Base-by-base conservation (phyloP, 2,888 invertebrate species). In the Sarcophaga carnaria region DNA sequence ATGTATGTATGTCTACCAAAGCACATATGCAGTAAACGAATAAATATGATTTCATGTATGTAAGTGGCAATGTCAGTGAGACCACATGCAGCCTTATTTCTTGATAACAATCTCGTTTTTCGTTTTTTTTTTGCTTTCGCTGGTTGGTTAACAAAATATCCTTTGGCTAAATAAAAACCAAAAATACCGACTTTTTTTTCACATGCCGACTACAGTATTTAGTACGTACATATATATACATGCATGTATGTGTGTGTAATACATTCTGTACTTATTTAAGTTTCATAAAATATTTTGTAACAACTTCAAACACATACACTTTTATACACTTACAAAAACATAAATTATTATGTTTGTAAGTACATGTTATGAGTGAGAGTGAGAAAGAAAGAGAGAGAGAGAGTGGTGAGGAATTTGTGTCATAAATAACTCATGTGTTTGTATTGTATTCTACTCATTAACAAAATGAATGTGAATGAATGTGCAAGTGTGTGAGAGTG, bases 351-450 rank as follows among this genome's bases (percentile, higher is more conserved):
- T 22, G 59, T 59, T 69, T 22, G 37, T 22, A 22, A 59, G n/a
- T 63, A 45, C 25, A 17, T 66, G 4, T 25, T 71, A 77, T 76
- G 82, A 60, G 66, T 71, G 76, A 17, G 8, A 2, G 20, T 4
- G 27, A 27, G 4, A 27, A 4, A 27, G 4, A 27, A 3, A 27
- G 47, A 64, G 37, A 37, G 6, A 37, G 6, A 37, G 37, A 37
- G 47, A 64, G 59, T 22, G 64, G 66, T 8, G 66, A 59, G n/a
- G 67, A 67, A 63, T 74, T 76, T 76, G 79, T 76, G 81, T 71
- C 87, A 87, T 87, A 87, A 84, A 87, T 87, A 76, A 87, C 87
- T 87, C 84, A 87, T 84, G 76, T 87, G 79, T 87, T 81, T 87
- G 77, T 74, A 81, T 69, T 79, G 78, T 79, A 67, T 81, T 84